Percentiles rank a stretch among this genome's conserved stretches.
These are phyloP conservation scores for Sebastes steindachneri DNA, from an alignment of 2,797 vertebrate species.

Conservation along the genomic window DNA sequence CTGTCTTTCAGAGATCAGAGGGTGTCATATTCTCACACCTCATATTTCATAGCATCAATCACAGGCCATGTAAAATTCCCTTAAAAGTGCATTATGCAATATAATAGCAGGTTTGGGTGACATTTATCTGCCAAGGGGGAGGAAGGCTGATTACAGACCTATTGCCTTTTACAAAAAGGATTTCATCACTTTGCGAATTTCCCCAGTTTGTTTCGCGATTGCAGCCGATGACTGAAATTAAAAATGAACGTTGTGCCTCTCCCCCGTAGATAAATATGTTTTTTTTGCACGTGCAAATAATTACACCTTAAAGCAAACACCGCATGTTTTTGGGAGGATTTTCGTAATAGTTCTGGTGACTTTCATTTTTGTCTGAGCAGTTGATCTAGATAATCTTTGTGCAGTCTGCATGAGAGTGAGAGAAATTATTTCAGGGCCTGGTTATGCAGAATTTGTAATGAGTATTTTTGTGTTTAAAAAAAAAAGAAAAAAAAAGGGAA, in stretches of 20 bases:
- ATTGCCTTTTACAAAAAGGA: slow-evolving; percentile 73
- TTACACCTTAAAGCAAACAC: slow-evolving; percentile 33
- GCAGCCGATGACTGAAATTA: slow-evolving; percentile 59
- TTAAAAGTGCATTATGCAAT: slow-evolving; percentile 82
- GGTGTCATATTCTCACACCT: slow-evolving; percentile 76
- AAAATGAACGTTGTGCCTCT: slow-evolving; percentile 45
- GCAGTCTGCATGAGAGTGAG: slow-evolving; percentile 39
- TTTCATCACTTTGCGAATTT: slow-evolving; percentile 69
- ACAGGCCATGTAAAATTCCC: slow-evolving; percentile 73
- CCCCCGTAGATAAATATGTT: slow-evolving; percentile 9
- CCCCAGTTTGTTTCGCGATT: slow-evolving; percentile 54
- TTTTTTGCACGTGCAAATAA: slow-evolving; percentile 26
- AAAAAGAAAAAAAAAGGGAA: slow-evolving; percentile 82
- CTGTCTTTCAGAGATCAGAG: slow-evolving; percentile 82
- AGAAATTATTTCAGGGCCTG: slow-evolving; percentile 80
- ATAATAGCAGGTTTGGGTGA: slow-evolving; percentile 76
- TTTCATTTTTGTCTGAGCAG: slow-evolving; percentile 43
- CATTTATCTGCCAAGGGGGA: slow-evolving; percentile 65
- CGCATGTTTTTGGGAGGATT: slow-evolving; percentile 11
- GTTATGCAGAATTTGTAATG: slow-evolving; percentile 96
- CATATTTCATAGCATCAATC: slow-evolving; percentile 71
- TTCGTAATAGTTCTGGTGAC: slow-evolving; percentile 25
- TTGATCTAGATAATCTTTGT: slow-evolving; percentile 65
- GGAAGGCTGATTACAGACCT: slow-evolving; percentile 65
- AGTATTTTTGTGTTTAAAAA: slow-evolving; percentile 92